Base-by-base conservation (phyloP, 2,113 vertebrate species). In the Noctilio leporinus region DNA sequence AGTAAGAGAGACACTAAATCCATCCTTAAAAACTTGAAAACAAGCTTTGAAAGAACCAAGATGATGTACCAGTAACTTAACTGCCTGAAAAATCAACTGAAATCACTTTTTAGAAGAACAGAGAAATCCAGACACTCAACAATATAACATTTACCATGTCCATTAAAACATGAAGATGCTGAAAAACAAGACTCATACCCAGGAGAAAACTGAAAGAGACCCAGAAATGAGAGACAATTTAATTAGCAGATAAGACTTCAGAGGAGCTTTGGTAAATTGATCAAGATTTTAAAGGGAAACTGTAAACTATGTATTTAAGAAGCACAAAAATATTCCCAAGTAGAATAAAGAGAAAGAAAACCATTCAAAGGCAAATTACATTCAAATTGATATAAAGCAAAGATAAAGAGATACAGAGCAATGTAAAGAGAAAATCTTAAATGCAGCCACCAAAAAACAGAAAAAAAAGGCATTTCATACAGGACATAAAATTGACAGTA, bases 171-270 rank as follows among this genome's bases (percentile, higher is more conserved):
- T 59, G 70, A 51, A 45, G 22, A 92, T 51, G 7, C 40, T 82
- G 17, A 5, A 92, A 95, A 72, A 70, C 7, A 78, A 4, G 19
- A 53, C 8, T 4, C 20, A 82, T 24, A 76, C 4, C 33, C 45
- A 77, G 24, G 24, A 93, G 84, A 93, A 94, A 95, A 95, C 57
- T 64, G 22, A 95, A 75, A 78, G 26, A 72, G 73, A 93, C 5
- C 59, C 67, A 70, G 43, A 86, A 88, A 69, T 89, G 43, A 89
- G n/a, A 47, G 17, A 49, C 45, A n/a, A 80, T 59, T 20, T 75
- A 94, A 94, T 69, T n/a, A 90, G 14, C 38, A 83, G 11, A 35
- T 14, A 45, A 62, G 10, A 57, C 7, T 86, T 59, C 53, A 83
- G 73, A 88, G 33, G 19, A 51, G 8, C 43, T 53, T 19, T 20